Evolutionary conservation across 2,113 vertebrate species (phyloP).

Genomic region (Damaliscus lunatus): DNA sequence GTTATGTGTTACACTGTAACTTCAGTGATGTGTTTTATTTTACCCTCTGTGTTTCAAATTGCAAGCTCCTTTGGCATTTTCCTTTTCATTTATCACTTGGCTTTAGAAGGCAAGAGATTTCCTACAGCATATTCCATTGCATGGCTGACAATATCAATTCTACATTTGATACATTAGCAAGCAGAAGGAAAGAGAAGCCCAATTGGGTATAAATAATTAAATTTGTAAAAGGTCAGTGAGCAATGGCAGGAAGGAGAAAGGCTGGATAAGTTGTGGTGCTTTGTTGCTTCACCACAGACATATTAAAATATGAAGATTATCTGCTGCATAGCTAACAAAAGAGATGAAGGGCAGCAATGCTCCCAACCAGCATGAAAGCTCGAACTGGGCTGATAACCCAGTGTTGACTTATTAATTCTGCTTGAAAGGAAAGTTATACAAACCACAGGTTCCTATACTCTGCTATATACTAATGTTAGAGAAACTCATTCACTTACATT

Average conservation of each 20-base stretch:
- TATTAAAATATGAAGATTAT: constrained; percentile 55
- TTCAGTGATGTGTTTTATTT: constrained; percentile 52
- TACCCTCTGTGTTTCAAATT: constrained; percentile 66
- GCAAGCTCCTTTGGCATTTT: constrained; percentile 78
- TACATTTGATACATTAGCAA: constrained; percentile 67
- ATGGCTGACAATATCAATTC: constrained; percentile 70
- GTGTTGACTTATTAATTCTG: neutral
- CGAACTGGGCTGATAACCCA: neutral
- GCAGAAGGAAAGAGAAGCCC: constrained; percentile 60
- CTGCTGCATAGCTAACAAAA: constrained; percentile 29
- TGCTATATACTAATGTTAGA: neutral
- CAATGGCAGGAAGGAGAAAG: constrained; percentile 61
- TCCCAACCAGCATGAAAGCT: neutral
- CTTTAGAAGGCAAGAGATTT: constrained; percentile 71
- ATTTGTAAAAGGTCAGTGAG: constrained; percentile 80
- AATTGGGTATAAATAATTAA: constrained; percentile 82
- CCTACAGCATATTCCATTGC: constrained; percentile 65
- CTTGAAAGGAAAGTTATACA: neutral
- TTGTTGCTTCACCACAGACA: constrained; percentile 26
- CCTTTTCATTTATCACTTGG: constrained; percentile 74
- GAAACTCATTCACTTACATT: neutral
- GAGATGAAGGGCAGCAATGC: constrained; percentile 22
- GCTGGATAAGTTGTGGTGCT: constrained; percentile 55
- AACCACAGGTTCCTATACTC: neutral
- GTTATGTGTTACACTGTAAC: constrained; percentile 56